Percentiles rank a stretch among this genome's conserved stretches.
Evolutionary conservation across 2,888 invertebrate genomes (phyloP).

Genomic region (Brenthis hecate): DNA sequence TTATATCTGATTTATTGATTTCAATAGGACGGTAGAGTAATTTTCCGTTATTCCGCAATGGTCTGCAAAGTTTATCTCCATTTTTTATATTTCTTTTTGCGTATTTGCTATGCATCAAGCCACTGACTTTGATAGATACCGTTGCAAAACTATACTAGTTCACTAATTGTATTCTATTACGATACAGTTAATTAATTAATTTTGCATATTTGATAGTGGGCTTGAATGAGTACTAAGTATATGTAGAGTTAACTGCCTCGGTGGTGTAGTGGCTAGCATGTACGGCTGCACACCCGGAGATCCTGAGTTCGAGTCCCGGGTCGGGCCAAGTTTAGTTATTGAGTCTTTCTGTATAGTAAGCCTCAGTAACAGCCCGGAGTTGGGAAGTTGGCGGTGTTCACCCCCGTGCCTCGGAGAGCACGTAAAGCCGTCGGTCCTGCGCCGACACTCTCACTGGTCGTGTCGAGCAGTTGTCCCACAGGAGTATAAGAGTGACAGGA

Average conservation of each 20-base stretch:
- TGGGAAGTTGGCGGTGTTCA: too few relatives aligned
- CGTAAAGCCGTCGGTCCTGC: too few relatives aligned
- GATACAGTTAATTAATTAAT: not conserved
- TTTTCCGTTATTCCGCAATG: conserved; percentile 25
- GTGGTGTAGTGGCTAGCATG: not conserved
- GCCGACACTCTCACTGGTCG: too few relatives aligned
- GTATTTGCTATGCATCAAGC: conserved; percentile 33
- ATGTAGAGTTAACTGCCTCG: not conserved
- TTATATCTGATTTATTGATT: conserved; percentile 1
- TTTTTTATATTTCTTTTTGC: conserved; percentile 30
- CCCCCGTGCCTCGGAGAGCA: too few relatives aligned
- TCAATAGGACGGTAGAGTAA: conserved; percentile 18
- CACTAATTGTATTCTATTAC: conserved; percentile 5
- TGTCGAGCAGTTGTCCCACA: too few relatives aligned
- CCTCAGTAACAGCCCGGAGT: too few relatives aligned
- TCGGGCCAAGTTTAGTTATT: too few relatives aligned
- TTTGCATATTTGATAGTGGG: not conserved
- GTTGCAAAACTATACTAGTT: conserved; percentile 27
- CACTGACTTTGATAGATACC: conserved; percentile 37
- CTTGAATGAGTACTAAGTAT: not conserved
- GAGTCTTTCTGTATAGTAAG: too few relatives aligned
- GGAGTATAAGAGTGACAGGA: too few relatives aligned
- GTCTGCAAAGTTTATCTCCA: conserved; percentile 28
- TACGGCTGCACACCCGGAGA: too few relatives aligned
- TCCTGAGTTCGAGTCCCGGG: too few relatives aligned